Evolutionary conservation across 1,140 invertebrate species (phyloP), one percentile per base, ranked within the genome.

Genomic region (Dendroctonus ponderosae): DNA sequence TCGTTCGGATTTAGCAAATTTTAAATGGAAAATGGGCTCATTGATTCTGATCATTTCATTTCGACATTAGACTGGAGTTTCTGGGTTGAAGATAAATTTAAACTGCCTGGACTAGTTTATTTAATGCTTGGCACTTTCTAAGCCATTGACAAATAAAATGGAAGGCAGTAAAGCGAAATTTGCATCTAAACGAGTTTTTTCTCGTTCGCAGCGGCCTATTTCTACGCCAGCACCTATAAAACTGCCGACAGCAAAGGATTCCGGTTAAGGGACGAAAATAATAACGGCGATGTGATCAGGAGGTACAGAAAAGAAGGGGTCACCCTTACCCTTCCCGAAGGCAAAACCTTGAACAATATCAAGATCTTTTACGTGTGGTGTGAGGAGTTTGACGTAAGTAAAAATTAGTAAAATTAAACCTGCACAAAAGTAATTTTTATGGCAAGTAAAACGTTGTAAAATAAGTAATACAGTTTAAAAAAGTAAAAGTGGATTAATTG

Each of bases 331-430:
- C 79, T 96, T 69, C 93, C 94, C 0, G 91, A 94, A 67, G 91
- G 91, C 15, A 91, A 91, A 77, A 92, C 89, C 6, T 81, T 94
- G 49, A 85, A 85, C 73, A 88, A 91, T 75, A 85, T 94, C 72
- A 89, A 87, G 71, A 95, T 92, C 89, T 90, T 96, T 75, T 89
- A 90, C 11, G 86, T 96, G 1, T 96, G 91, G 90, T 96, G 93
- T 77, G 89, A 94, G 73, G 91, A 93, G 75, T 95, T 89, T 73
- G 82, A 90, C 40, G 93, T 95, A 75, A 88, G 87, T 83, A 73
- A 60, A 44, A 26, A 2, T 2, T 2, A 3, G 44, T 46, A 46
- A 46, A 12, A 48, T 4, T 48, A 48, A 26, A 48, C 46, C 5
- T 48, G 46, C 0, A 48, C 46, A 26, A 26, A 26, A 26, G 26